Evolutionary conservation across 2,113 vertebrate genomes (phyloP).

Genomic region (Syngnathus floridae): DNA sequence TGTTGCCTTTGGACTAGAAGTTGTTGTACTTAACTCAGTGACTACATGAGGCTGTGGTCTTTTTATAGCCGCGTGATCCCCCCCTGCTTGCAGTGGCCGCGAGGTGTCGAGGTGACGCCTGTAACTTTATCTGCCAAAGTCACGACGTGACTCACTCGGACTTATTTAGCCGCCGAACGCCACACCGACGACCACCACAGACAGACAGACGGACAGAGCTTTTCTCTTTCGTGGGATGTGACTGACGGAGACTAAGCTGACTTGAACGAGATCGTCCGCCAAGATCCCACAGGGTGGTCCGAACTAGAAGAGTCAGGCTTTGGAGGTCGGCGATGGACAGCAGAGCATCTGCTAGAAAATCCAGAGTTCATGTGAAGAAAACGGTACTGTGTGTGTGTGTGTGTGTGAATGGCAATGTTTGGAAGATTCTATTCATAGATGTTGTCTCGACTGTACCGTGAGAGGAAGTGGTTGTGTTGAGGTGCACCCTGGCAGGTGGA

Average conservation of each 20-base stretch:
- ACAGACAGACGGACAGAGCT: no score
- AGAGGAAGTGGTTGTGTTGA: slow-evolving; percentile 32
- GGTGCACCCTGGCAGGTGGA: slow-evolving; percentile 35
- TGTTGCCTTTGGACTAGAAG: neutral
- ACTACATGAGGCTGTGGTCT: slow-evolving; percentile 29
- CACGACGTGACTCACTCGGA: slow-evolving; percentile 28
- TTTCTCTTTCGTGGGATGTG: slow-evolving; percentile 4
- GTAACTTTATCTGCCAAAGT: slow-evolving; percentile 53
- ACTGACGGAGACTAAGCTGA: neutral
- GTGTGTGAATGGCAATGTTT: slow-evolving; percentile 9
- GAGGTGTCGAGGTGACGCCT: slow-evolving; percentile 5
- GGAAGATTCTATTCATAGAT: slow-evolving; percentile 38
- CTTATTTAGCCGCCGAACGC: slow-evolving; percentile 40
- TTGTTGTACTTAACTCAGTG: neutral
- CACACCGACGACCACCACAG: slow-evolving; percentile 4
- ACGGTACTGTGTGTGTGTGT: slow-evolving; percentile 35
- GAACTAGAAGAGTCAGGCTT: neutral
- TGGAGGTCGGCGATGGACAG: slow-evolving; percentile 7
- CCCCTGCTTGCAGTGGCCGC: slow-evolving; percentile 21
- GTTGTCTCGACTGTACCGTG: slow-evolving; percentile 45
- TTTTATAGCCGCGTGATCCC: slow-evolving; percentile 58
- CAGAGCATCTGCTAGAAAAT: slow-evolving; percentile 34
- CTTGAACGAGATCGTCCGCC: neutral
- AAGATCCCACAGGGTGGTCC: neutral
- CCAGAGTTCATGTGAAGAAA: slow-evolving; percentile 62